Evolutionary conservation across 2,797 vertebrate species (phyloP), one percentile per base, ranked within the genome.

Genomic region (Aphelocoma californica): DNA sequence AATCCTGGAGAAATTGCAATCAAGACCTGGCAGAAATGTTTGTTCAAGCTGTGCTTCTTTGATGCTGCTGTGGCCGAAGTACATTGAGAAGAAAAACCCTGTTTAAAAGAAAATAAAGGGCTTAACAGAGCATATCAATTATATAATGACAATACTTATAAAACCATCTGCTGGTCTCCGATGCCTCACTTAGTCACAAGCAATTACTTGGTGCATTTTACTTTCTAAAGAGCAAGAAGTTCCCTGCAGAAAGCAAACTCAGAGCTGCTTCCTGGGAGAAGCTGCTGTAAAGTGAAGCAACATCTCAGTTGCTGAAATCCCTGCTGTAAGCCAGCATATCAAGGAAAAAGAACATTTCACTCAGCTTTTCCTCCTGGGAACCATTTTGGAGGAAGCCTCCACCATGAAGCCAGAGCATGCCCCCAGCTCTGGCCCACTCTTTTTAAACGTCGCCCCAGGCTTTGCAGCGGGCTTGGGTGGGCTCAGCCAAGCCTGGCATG

Each of bases 21-120:
- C 47, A 40, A 67, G 72, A 71, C 47, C 54, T 79, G 45, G 16
- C 36, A 90, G 56, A 70, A 75, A 8, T 19, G 12, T 56, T 84
- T 75, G 42, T n/a, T 79, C 12, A 6, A 80, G 32, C n/a, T 8
- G 8, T 1, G 6, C n/a, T 91, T 26, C 70, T 95, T 66, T 67
- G 64, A 32, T 42, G 34, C 34, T 64, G 42, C 32, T 71, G 56
- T 45, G 42, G 64, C 56, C 83, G 64, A 96, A 93, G 57, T 31
- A 40, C 29, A 53, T 20, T 40, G 20, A 47, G 47, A 77, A 88
- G 65, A 38, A 81, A 38, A 80, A 7, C 26, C 47, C 56, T 3
- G 0, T 73, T 87, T 86, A 72, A 96, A 92, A 82, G 72, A 92
- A 92, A 92, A 93, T 74, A 60, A 92, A 93, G 54, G 16, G 60